phyloP scores from a whole-genome alignment of 2,113 vertebrate genomes.

The Talpa occidentalis region DNA sequence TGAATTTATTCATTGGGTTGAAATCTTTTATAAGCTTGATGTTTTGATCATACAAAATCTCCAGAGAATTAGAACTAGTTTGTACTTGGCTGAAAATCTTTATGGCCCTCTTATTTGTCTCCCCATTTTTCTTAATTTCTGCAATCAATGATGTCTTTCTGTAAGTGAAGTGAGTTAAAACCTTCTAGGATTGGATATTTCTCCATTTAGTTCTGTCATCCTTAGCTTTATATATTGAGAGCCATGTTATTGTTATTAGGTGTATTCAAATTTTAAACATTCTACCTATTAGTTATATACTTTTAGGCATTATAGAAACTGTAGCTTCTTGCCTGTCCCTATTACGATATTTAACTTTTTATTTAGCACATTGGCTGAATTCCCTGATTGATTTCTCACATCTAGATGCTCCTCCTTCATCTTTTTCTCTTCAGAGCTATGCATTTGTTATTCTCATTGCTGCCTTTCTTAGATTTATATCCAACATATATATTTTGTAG shows the following conservation, averaged over 20 bases:
- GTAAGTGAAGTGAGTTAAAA: not conserved
- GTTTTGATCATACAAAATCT: not conserved
- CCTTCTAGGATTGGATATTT: not conserved
- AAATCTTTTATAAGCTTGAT: not conserved
- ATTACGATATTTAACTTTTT: not conserved
- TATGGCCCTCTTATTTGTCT: not conserved
- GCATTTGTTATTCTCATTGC: not conserved
- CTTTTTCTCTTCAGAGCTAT: not conserved
- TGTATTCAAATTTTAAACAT: not conserved
- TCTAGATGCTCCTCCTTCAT: not conserved
- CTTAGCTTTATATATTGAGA: not conserved
- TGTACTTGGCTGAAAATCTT: not conserved
- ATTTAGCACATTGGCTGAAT: not conserved
- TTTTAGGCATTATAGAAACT: not conserved
- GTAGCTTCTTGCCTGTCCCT: not conserved
- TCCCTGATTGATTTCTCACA: not conserved
- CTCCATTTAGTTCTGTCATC: not conserved
- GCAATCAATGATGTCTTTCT: not conserved
- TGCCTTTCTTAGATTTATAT: not conserved
- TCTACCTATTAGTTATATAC: not conserved
- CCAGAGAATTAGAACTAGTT: not conserved
- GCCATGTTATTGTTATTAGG: not conserved
- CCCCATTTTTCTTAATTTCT: not conserved
- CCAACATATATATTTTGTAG: not conserved
- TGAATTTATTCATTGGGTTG: not conserved